These are phyloP conservation scores for Trichogramma dendrolimi DNA, from an alignment of 2,888 invertebrate species.

Conservation along the genomic window DNA sequence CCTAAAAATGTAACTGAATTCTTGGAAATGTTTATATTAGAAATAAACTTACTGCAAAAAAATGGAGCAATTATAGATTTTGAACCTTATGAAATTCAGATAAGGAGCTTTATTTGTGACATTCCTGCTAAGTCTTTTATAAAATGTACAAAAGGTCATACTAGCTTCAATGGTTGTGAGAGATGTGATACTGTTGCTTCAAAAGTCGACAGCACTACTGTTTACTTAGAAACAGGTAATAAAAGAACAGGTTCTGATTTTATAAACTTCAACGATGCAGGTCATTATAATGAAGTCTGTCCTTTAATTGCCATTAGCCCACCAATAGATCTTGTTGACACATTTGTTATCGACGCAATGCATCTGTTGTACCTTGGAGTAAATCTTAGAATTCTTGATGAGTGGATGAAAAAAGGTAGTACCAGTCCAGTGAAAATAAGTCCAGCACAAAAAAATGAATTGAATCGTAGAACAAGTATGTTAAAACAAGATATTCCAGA, in stretches of 20 bases:
- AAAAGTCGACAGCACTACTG: constrained; percentile 12
- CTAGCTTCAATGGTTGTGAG: constrained; percentile 29
- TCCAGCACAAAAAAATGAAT: no score
- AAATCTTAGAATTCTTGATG: no score
- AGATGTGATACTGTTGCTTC: constrained; percentile 25
- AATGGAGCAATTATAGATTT: constrained; percentile 24
- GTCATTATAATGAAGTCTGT: constrained; percentile 23
- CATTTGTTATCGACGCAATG: constrained; percentile 27
- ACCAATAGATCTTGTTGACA: constrained; percentile 22
- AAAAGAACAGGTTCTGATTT: constrained; percentile 19
- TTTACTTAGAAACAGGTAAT: constrained; percentile 6
- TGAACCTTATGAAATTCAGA: constrained; percentile 17
- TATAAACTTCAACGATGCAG: constrained; percentile 11
- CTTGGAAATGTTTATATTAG: constrained; percentile 26
- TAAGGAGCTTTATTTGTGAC: constrained; percentile 29
- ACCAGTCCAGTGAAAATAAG: no score
- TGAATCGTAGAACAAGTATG: neutral
- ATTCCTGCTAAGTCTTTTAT: constrained; percentile 29
- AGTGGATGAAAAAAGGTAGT: no score
- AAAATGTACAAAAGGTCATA: constrained; percentile 28
- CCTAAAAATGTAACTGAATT: constrained; percentile 25
- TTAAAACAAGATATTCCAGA: constrained; percentile 1
- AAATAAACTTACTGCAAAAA: constrained; percentile 23
- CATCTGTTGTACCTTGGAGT: constrained; percentile 28
- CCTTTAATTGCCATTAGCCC: constrained; percentile 18